Percentiles rank a stretch among this genome's conserved stretches.
phyloP scores from a whole-genome alignment of 2,797 vertebrate species.

The Uromys caudimaculatus region DNA sequence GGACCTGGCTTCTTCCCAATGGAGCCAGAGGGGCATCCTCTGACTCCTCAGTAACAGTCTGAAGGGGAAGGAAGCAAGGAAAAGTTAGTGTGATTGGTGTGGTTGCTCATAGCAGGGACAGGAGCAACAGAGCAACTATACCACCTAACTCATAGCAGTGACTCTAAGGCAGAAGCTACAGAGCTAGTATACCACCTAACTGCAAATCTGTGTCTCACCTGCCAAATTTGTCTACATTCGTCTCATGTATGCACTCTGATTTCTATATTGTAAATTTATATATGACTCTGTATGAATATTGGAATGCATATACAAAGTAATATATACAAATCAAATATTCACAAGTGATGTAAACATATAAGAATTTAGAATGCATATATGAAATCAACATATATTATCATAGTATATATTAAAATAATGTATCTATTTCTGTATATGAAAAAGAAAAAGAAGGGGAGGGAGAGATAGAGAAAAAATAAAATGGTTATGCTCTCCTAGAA shows the following conservation, averaged over 20 bases:
- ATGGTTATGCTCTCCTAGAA: background rate
- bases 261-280: background rate
- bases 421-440: background rate
- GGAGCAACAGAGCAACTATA: background rate
- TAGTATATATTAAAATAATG: background rate
- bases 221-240: background rate
- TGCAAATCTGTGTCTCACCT: background rate
- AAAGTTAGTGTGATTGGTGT: too few relatives aligned
- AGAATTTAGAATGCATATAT: background rate
- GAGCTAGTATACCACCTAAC: background rate
- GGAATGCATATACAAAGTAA: background rate
- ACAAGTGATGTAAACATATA: background rate
- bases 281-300: background rate
- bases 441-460: too few relatives aligned
- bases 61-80: background rate
- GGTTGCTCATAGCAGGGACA: background rate
- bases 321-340: background rate
- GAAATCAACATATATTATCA: background rate
- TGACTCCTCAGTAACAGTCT: background rate
- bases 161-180: background rate
- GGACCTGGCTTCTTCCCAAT: conserved; percentile 72
- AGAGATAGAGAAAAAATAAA: background rate
- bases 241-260: background rate
- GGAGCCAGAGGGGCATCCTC: accelerated
- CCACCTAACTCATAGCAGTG: background rate